Evolutionary conservation across 2,888 invertebrate species (phyloP), one percentile per base, ranked within the genome.

Genomic region (Drosophila koepferae): DNA sequence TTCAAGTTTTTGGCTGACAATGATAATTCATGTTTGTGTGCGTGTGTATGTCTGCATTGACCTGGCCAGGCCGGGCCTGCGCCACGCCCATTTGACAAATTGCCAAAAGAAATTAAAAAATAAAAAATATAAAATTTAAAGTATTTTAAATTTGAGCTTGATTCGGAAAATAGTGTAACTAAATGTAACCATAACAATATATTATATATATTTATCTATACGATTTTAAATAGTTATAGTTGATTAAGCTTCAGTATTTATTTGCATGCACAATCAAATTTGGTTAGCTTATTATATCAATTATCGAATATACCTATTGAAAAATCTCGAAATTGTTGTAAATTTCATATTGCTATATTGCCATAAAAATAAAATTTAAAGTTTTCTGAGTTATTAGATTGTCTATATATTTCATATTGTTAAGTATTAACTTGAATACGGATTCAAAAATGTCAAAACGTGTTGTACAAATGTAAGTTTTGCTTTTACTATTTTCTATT

Each of bases 51-150:
- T 41, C 54, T 58, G 70, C 43, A 62, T 58, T 46, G 48, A 74
- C 54, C 64, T 63, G 69, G 56, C 23, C 44, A 43, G 48, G 54
- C 28, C 55, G 62, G 78, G 18, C 36, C 18, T 51, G 34, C 36
- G 74, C 79, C 77, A 85, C 87, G 73, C 89, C 89, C 87, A 71
- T 72, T 85, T 90, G 89, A 81, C 77, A 89, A 83, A 79, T 77
- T 78, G 90, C 89, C 85, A 90, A 76, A 44, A 49, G 10, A 3
- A 41, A 40, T 1, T 1, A 18, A 43, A 18, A 20, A 44, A 59
- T 58, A 56, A 69, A 67, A 48, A 65, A 67, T 58, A 53, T 44
- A 67, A 51, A 65, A 67, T 55, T 56, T 56, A 56, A 58, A 34
- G 34, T 36, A 16, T 20, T 67, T 80, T 69, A 69, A 78, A 80